Base-by-base conservation (phyloP, 1,140 invertebrate genomes). In the Pogonus chalceus region DNA sequence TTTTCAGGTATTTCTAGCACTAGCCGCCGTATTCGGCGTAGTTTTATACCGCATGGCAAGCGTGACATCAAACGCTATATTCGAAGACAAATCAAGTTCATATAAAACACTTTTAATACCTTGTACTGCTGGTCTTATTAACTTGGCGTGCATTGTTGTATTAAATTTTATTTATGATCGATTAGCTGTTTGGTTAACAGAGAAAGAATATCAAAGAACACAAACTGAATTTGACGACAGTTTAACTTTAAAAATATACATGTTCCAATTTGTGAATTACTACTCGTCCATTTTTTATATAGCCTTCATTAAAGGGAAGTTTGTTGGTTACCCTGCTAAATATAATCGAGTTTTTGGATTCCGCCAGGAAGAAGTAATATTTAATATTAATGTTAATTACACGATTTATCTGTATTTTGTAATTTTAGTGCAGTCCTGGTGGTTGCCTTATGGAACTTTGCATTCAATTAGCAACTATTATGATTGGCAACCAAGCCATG, bases 181-280 rank as follows among this genome's bases (percentile, higher is more conserved):
- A 47, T 54, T 80, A 31, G 77, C 78, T 0, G 60, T 75, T 12
- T 71, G 67, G 59, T 62, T 81, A 59, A 74, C 80, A 69, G 86
- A 92, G 70, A 83, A 87, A 78, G 87, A 92, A 69, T 82, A 88
- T 72, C 85, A 88, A 63, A 72, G 88, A 60, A 92, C 88, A 1
- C 85, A 91, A 72, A 85, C 84, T 21, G 86, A 92, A 65, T 91
- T 87, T 67, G 89, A 92, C 55, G 85, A 91, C 62, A 87, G 84
- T 67, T 74, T 89, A 21, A 87, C 86, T 0, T 79, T 92, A 61
- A 92, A 91, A 76, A 87, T 90, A 51, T 92, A 90, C 69, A 75
- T 90, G 56, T 90, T 92, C 65, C 87, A 92, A 70, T 92, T 92
- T 69, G 82, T 91, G 59, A 92, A 92, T 69, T 90, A 85, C 65